Base-by-base conservation (phyloP, 1,140 invertebrate species). In the Pararge aegeria region DNA sequence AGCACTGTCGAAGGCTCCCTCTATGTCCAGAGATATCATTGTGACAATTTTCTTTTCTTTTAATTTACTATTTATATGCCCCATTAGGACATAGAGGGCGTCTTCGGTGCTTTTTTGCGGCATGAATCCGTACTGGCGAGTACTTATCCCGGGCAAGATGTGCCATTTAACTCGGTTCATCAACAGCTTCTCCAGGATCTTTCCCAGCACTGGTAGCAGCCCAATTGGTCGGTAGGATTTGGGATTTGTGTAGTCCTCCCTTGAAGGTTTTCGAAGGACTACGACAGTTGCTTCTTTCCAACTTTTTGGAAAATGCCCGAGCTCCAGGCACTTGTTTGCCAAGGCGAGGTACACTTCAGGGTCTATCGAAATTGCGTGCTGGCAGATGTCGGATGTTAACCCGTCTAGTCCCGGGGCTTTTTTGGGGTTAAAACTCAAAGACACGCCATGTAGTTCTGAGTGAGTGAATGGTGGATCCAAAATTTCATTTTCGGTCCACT, bases 361-460 rank as follows among this genome's bases (percentile, higher is more conserved):
- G 6, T 40, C 15, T 0, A 0, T 12, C 4, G 18, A 5, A 0
- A 60, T 40, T 0, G 49, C 51, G 1, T 9, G 10, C 9, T 21
- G 24, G 21, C 55, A 58, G 0, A 70, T 63, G 18, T 70, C 63
- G 1, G 63, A 38, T 0, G 61, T 64, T 0, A 64, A 7, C 1
- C 68, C 68, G 24, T 66, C 61, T 0, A 3, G 16, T 0, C 61
- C 61, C 2, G 64, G 68, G 0, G 64, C 57, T 29, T 66, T 64
- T 29, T 58, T 61, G 0, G 61, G 63, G 27, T 66, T 61, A 7
- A 24, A 24, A 7, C 24, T 24, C 7, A 4, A 2, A 24, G 24
- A 2, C 7, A 7, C 24, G 3, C 3, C 7, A 4, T 37, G 3
- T 27, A 24, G 9, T 7, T 29, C 49, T 20, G 10, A 30, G 44